Conservation (phyloP, 2,888 invertebrate genomes). For the Drosophila rellima region DNA sequence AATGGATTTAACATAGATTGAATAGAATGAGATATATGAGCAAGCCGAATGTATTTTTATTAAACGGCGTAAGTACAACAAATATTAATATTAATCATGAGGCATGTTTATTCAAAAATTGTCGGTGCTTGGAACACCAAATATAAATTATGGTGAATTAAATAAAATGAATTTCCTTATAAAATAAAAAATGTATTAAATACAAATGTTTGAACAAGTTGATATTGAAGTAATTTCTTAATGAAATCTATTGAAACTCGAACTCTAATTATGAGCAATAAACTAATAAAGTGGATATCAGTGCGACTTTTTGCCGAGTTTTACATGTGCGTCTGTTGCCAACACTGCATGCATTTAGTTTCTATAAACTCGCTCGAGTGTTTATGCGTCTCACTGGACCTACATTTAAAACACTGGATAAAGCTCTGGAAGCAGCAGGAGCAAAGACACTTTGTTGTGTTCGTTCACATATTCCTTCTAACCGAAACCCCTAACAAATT, state of each 20-base stretch:
- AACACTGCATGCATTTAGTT: not conserved
- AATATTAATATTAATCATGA: not conserved
- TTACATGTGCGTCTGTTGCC: too few relatives aligned
- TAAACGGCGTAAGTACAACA: slow-evolving; percentile 5
- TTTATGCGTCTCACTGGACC: too few relatives aligned
- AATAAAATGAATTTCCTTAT: too few relatives aligned
- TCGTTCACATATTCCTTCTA: not conserved
- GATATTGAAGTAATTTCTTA: too few relatives aligned
- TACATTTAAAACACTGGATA: not conserved
- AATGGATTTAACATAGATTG: not conserved
- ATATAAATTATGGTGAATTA: too few relatives aligned
- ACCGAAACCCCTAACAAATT: not conserved
- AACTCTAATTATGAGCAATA: not conserved
- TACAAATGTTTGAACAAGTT: too few relatives aligned
- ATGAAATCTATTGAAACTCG: too few relatives aligned
- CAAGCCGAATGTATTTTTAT: slow-evolving; percentile 3
- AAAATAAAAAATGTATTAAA: too few relatives aligned
- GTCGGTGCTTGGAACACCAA: too few relatives aligned
- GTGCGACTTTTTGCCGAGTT: not conserved
- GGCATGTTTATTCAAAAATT: too few relatives aligned
- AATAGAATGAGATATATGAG: not conserved
- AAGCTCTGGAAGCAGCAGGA: not conserved
- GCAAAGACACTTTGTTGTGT: not conserved
- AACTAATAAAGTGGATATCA: not conserved
- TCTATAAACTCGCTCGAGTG: not conserved